These are phyloP conservation scores for Stercorarius parasiticus DNA, from an alignment of 2,113 vertebrate genomes.

Conservation along the genomic window DNA sequence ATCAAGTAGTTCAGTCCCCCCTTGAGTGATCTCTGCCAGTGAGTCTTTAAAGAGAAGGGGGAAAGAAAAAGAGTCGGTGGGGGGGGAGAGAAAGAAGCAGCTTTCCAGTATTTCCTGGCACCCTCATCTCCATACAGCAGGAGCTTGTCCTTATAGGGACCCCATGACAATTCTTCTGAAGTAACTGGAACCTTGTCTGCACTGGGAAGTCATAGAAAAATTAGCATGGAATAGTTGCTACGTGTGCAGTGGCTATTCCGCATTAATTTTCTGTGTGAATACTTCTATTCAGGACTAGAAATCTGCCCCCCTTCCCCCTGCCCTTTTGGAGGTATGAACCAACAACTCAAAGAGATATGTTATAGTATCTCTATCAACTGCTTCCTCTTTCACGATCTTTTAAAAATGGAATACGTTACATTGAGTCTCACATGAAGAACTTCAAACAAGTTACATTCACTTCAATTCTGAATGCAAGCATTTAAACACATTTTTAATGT, in stretches of 20 bases:
- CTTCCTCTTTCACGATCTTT: neutral
- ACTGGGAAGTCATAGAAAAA: constrained; percentile 18
- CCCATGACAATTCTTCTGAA: constrained; percentile 16
- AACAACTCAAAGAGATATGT: neutral
- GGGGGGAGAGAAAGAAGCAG: neutral
- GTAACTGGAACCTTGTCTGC: constrained; percentile 2
- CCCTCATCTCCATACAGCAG: neutral
- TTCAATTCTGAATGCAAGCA: neutral
- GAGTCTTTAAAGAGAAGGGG: neutral
- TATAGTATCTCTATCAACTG: neutral
- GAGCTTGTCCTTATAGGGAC: neutral
- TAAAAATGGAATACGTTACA: neutral
- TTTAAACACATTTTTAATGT: neutral
- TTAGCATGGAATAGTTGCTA: constrained; percentile 44
- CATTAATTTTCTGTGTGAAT: constrained; percentile 38
- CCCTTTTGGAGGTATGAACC: neutral
- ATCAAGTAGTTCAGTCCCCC: constrained; percentile 26
- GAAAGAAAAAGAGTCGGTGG: neutral
- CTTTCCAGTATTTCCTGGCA: constrained; percentile 32
- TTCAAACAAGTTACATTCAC: neutral
- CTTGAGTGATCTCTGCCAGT: neutral
- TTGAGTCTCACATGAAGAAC: neutral
- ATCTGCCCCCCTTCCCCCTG: neutral
- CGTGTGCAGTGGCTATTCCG: neutral
- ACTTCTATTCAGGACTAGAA: constrained; percentile 29